Percentiles rank a stretch among this genome's conserved stretches.
phyloP scores from a whole-genome alignment of 2,797 vertebrate genomes.

The Myiothlypis coronata region DNA sequence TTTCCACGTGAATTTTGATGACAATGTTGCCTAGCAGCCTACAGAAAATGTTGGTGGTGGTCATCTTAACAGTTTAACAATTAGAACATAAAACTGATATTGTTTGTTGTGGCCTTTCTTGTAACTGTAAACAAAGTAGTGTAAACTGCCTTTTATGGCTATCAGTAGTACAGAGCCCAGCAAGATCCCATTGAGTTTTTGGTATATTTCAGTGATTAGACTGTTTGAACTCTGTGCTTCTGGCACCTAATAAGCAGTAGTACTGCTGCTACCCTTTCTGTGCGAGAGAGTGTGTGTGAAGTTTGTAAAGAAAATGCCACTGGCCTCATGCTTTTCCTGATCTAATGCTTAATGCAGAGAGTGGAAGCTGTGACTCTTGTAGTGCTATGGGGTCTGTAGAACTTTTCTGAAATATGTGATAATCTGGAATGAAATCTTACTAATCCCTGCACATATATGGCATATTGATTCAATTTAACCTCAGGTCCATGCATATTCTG shows the following conservation, averaged over 20 bases:
- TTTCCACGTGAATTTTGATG: not conserved
- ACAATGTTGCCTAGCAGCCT: not conserved
- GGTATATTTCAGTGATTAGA: not conserved
- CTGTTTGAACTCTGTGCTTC: not conserved
- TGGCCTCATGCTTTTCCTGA: not conserved
- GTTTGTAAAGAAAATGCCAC: not conserved
- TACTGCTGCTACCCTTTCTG: not conserved
- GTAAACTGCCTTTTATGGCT: not conserved
- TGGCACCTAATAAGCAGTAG: not conserved
- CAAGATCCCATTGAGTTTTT: not conserved
- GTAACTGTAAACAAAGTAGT: too few relatives aligned
- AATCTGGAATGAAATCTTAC: not conserved
- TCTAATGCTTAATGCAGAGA: accelerated
- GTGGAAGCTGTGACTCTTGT: not conserved
- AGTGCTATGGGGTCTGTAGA: not conserved
- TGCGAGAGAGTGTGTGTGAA: not conserved
- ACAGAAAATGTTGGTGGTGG: not conserved
- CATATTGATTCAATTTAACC: not conserved
- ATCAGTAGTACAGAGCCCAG: not conserved
- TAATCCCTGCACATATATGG: not conserved
- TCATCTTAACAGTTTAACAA: not conserved
- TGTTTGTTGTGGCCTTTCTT: not conserved
- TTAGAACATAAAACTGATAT: not conserved
- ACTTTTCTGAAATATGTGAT: not conserved
- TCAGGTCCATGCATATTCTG: not conserved